Conservation (phyloP, 2,888 invertebrate genomes). For the Drosophila sordidula region DNA sequence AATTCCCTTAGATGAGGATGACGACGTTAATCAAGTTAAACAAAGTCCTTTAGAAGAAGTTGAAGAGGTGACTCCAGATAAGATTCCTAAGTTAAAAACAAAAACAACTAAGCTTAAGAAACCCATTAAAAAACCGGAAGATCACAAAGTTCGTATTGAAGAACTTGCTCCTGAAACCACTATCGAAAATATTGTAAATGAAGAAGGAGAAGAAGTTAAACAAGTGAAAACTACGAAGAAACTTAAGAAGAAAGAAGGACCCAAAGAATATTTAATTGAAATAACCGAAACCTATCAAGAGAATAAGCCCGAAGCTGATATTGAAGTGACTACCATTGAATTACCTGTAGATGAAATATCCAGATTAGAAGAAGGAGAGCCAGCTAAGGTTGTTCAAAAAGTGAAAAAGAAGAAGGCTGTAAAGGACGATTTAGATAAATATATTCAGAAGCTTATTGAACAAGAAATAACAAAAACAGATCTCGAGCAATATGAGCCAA, state of each 20-base stretch:
- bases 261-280: conserved; percentile 83
- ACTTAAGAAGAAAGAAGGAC: conserved; percentile 83
- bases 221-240: conserved; percentile 81
- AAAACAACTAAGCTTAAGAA: conserved; percentile 46
- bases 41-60: neutral
- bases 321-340: conserved; percentile 83
- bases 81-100: conserved; percentile 15
- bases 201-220: conserved; percentile 76
- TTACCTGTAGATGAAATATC: conserved; percentile 51
- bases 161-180: conserved; percentile 82
- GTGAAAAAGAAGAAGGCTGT: conserved; percentile 76
- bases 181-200: conserved; percentile 82
- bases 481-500: conserved; percentile 84
- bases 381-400: conserved; percentile 70
- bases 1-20: conserved; percentile 1
- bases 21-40: neutral
- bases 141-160: conserved; percentile 62
- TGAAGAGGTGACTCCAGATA: conserved; percentile 10
- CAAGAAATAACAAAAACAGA: conserved; percentile 84
- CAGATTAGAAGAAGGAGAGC: conserved; percentile 26
- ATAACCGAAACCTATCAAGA: conserved; percentile 84
- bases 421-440: conserved; percentile 81
- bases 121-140: conserved; percentile 24
- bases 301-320: conserved; percentile 83
- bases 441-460: conserved; percentile 82